phyloP scores from a whole-genome alignment of 2,113 vertebrate species.

The Microcebus jonahi region DNA sequence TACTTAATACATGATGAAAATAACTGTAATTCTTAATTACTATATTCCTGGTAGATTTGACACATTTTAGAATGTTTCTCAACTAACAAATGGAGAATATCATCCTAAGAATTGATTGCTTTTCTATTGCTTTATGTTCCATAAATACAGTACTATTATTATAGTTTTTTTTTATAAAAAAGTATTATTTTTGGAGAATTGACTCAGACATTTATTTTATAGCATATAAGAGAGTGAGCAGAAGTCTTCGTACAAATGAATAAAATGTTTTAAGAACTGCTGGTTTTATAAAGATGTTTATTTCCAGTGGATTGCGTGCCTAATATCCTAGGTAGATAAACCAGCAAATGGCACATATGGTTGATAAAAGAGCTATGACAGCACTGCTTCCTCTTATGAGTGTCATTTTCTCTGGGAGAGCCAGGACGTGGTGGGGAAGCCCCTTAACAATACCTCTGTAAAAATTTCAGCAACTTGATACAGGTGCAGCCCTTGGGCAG shows the following conservation, averaged over 20 bases:
- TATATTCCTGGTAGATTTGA: background rate
- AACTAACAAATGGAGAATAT: background rate
- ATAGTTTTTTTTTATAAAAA: conserved; percentile 3
- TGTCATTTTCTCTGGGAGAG: conserved; percentile 17
- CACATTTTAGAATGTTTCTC: conserved; percentile 20
- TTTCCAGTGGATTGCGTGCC: background rate
- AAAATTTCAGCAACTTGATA: background rate
- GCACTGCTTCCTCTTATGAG: background rate
- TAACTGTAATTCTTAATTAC: conserved; percentile 27
- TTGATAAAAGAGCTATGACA: conserved; percentile 32
- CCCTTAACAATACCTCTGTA: background rate
- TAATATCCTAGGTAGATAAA: conserved; percentile 44
- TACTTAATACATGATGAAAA: conserved; percentile 10
- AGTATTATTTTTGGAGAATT: conserved; percentile 34
- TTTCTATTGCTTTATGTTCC: conserved; percentile 27
- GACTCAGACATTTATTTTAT: conserved; percentile 41
- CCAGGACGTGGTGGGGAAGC: background rate
- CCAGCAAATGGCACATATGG: background rate
- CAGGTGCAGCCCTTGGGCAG: background rate
- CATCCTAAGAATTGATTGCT: background rate
- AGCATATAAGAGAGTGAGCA: background rate
- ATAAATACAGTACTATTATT: conserved; percentile 3
- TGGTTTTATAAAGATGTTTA: conserved; percentile 51
- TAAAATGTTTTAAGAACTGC: conserved; percentile 35
- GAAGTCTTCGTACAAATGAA: conserved; percentile 39